These are phyloP conservation scores for Talpa occidentalis DNA, from an alignment of 2,113 vertebrate genomes.

Conservation along the genomic window DNA sequence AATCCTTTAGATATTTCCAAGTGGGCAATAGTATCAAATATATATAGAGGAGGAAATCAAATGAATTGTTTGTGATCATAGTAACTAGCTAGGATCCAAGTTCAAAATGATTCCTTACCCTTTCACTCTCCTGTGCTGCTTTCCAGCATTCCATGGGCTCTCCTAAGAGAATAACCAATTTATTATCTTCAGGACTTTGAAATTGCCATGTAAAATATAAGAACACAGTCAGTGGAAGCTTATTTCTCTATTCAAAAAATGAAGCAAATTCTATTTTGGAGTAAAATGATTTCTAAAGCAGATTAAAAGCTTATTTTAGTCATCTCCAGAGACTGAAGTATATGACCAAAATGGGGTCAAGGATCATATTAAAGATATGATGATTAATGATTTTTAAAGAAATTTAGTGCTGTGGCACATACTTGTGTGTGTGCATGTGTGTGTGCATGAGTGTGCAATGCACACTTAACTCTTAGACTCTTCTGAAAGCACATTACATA, in stretches of 20 bases:
- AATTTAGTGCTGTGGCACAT: neutral
- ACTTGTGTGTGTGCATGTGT: fast-evolving
- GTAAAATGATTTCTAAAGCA: conserved; percentile 10
- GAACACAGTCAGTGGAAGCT: neutral
- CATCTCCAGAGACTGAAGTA: neutral
- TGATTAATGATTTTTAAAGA: neutral
- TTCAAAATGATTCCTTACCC: neutral
- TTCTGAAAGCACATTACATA: neutral
- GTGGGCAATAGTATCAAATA: neutral
- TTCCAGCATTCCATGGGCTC: neutral
- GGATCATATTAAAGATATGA: neutral
- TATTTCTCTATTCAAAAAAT: conserved; percentile 7
- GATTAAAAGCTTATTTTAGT: conserved; percentile 1
- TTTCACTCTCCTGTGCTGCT: neutral
- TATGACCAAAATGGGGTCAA: neutral
- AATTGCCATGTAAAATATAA: fast-evolving
- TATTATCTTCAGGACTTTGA: neutral
- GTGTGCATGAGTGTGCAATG: too few species aligned
- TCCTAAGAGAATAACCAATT: neutral
- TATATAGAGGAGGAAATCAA: neutral
- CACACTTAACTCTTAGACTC: too few species aligned
- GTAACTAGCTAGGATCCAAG: neutral
- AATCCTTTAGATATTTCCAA: neutral
- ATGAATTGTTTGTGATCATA: neutral
- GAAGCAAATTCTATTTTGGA: neutral